Base-by-base conservation (phyloP, 2,888 invertebrate species). In the Trichopria drosophilae region DNA sequence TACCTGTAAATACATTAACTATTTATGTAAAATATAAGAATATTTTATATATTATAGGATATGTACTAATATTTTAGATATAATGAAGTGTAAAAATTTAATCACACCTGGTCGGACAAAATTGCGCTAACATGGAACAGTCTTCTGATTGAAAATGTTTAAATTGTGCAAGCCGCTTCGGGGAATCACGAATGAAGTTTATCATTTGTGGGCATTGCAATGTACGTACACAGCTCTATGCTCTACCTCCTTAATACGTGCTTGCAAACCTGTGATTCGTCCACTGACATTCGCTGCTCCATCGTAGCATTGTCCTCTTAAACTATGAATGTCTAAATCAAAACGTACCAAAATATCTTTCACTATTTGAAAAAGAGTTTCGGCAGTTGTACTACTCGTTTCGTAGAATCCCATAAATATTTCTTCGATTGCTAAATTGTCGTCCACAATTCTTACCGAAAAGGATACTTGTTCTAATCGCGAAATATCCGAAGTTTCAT, bases 251-350 rank as follows among this genome's bases (percentile, higher is more conserved):
- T 29, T 23, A n/a, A 50, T 31, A 18, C 26, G 54, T 19, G 37
- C 48, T 40, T 53, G 49, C 26, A 54, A 34, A 23, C 54, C 56
- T 26, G 52, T 45, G 22, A 59, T 47, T 40, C 48, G 48, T 20
- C 56, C 56, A 20, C 46, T 47, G 28, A 57, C 41, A 39, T 58
- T 58, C 9, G 51, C 16, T 18, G 56, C 56, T 7, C 58, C 58
- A 41, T 52, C 56, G 35, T 42, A 57, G 41, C 59, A 59, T 37
- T 54, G 54, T 3, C 59, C 52, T 35, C 48, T 50, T 12, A 52
- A 40, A 24, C 56, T 40, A 10, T 28, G 18, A 10, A 49, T 19
- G 18, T 28, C 20, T 15, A 48, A 39, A n/a, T 31, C 24, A 31
- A 41, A 29, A 12, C 39, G n/a, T 12, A 44, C 12, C n/a, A 53